Evolutionary conservation across 2,113 vertebrate genomes (phyloP), one percentile per base, ranked within the genome.

Genomic region (Odontophorus gujanensis): DNA sequence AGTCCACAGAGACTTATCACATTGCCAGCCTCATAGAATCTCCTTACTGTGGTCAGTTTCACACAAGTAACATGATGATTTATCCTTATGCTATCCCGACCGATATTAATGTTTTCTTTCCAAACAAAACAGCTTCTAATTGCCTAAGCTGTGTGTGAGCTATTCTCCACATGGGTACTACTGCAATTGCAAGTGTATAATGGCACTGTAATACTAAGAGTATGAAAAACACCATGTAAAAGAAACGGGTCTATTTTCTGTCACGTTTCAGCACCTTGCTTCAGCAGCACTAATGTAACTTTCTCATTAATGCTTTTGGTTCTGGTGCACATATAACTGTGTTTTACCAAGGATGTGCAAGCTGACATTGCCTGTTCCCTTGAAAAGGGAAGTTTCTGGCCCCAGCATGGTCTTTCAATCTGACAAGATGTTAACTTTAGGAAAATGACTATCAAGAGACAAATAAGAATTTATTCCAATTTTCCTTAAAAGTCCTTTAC

Each of bases 121-220:
- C 71, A 89, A 93, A 80, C 93, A 94, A 97, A 97, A 92, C 92
- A 89, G 88, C 75, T 89, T 96, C 91, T 97, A 95, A 96, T 97
- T 97, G 96, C 89, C 86, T 94, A 76, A 95, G 89, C 89, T 90
- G 53, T 18, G 2, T 83, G 61, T 81, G 90, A 97, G 92, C 87
- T 95, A 53, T 93, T 40, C 19, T 95, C 90, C 94, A 62, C 47
- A 21, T 19, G 84, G 94, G 71, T 87, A 51, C 67, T 88, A 38
- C 53, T 69, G 71, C 93, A 95, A 69, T 34, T 78, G 48, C 59
- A 77, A 77, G 50, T 90, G 65, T 96, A 93, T 92, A 76, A 85
- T 84, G 73, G 85, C 89, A 97, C 96, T 95, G 80, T 96, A 90
- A 96, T 84, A 85, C 28, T 17, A 13, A 43, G 69, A 92, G 45